A percentile compares a stretch with the other conserved stretches of the same genome.
phyloP scores from a whole-genome alignment of 2,113 vertebrate genomes.

The Balaenoptera acutorostrata region DNA sequence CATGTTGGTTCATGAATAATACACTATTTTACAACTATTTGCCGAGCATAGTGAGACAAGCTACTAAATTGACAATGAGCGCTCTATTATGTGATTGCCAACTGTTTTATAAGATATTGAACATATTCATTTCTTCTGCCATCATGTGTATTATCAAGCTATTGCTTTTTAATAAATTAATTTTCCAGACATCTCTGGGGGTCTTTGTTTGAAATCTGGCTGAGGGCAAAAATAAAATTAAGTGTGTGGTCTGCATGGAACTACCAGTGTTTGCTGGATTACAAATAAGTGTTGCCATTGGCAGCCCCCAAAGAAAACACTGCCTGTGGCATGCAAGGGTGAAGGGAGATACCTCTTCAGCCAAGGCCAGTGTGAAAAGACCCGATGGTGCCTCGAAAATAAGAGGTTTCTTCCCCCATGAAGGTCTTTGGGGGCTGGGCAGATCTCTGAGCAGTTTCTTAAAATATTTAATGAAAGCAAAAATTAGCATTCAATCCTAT shows the following conservation, averaged over 20 bases:
- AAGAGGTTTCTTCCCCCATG: not conserved
- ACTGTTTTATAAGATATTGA: slow-evolving; percentile 85
- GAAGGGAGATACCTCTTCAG: not conserved
- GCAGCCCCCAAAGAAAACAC: not conserved
- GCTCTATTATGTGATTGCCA: slow-evolving; percentile 83
- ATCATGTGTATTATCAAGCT: slow-evolving; percentile 79
- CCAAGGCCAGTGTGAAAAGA: not conserved
- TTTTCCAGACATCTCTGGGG: slow-evolving; percentile 79
- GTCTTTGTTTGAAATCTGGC: slow-evolving; percentile 78
- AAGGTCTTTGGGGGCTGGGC: not conserved
- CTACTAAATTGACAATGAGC: slow-evolving; percentile 79
- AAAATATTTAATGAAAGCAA: not conserved
- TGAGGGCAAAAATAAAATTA: slow-evolving; percentile 78
- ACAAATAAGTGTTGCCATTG: not conserved
- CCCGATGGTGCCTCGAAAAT: not conserved
- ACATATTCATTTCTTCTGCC: slow-evolving; percentile 82
- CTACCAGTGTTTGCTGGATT: not conserved
- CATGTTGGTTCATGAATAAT: slow-evolving; percentile 84
- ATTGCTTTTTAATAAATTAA: slow-evolving; percentile 86
- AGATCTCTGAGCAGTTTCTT: not conserved
- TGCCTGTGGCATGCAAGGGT: accelerated
- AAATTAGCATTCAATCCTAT: not conserved
- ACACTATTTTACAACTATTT: slow-evolving; percentile 82
- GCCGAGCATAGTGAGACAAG: slow-evolving; percentile 79
- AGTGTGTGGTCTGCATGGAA: slow-evolving; percentile 63